These are phyloP conservation scores for Argynnis bischoffii DNA, from an alignment of 2,888 invertebrate species.

Conservation along the genomic window DNA sequence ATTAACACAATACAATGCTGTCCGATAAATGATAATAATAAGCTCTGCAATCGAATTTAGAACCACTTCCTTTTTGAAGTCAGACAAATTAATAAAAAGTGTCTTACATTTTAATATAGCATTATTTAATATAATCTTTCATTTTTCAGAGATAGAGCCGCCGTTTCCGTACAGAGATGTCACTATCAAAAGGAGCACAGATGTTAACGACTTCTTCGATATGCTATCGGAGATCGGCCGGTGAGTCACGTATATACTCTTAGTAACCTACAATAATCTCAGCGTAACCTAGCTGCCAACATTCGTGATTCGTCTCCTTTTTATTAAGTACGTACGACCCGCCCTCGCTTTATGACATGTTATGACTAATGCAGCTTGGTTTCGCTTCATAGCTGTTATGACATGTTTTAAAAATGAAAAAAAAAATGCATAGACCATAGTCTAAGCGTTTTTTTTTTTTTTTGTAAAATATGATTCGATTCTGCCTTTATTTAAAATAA, in stretches of 20 bases:
- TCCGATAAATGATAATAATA: too few species aligned
- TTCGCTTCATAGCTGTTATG: background rate
- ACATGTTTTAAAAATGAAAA: too few species aligned
- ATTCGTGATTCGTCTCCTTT: conserved; percentile 7
- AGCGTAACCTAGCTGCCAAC: conserved; percentile 17
- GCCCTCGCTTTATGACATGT: conserved; percentile 4
- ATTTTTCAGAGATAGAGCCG: conserved; percentile 90
- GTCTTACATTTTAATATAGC: background rate
- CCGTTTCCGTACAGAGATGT: conserved; percentile 95
- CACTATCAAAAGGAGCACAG: conserved; percentile 89
- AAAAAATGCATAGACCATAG: too few species aligned
- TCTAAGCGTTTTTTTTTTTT: background rate
- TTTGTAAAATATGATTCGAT: background rate
- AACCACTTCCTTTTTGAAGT: too few species aligned
- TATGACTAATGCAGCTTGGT: conserved; percentile 11
- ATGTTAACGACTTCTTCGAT: conserved; percentile 93
- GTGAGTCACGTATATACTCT: conserved; percentile 77
- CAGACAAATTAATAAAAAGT: background rate
- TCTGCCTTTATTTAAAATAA: too few species aligned
- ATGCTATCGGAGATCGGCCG: conserved; percentile 96
- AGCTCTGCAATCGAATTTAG: too few species aligned
- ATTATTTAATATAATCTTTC: conserved; percentile 14
- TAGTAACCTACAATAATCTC: conserved; percentile 10
- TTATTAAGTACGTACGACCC: conserved; percentile 12
- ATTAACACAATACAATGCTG: too few species aligned